Evolutionary conservation across 2,113 vertebrate genomes (phyloP).

Genomic region (Formicarius rufipectus): DNA sequence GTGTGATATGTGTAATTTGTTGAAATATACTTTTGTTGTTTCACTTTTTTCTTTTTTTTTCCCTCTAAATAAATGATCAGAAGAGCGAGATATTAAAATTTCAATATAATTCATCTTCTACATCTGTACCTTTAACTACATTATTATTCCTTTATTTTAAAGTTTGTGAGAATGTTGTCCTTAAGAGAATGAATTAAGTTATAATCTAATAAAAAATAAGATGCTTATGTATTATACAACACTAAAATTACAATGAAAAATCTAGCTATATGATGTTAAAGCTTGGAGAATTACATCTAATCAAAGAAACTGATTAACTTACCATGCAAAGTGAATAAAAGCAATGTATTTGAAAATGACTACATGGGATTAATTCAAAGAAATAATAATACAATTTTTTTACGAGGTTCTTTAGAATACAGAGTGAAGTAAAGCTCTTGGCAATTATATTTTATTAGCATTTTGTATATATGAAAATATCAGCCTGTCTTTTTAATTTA

Average conservation of each 20-base stretch:
- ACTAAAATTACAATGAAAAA: constrained; percentile 4
- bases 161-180: not conserved
- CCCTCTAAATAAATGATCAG: not conserved
- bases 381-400: not conserved
- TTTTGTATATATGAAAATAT: not conserved
- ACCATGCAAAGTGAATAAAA: constrained; percentile 4
- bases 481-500: not conserved
- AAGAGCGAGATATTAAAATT: not conserved
- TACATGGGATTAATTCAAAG: not conserved
- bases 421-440: not conserved
- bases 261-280: not conserved
- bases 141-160: constrained; percentile 8
- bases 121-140: not conserved
- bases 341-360: not conserved
- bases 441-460: not conserved
- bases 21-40: not conserved
- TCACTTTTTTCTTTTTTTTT: not conserved
- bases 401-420: not conserved
- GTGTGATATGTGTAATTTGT: not conserved
- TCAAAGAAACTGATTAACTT: constrained; percentile 18
- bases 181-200: not conserved
- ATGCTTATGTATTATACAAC: not conserved
- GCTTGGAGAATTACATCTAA: constrained; percentile 37
- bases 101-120: not conserved
- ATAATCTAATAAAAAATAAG: not conserved